These are phyloP conservation scores for Xanthia icteritia DNA, from an alignment of 2,888 invertebrate genomes.

Conservation along the genomic window DNA sequence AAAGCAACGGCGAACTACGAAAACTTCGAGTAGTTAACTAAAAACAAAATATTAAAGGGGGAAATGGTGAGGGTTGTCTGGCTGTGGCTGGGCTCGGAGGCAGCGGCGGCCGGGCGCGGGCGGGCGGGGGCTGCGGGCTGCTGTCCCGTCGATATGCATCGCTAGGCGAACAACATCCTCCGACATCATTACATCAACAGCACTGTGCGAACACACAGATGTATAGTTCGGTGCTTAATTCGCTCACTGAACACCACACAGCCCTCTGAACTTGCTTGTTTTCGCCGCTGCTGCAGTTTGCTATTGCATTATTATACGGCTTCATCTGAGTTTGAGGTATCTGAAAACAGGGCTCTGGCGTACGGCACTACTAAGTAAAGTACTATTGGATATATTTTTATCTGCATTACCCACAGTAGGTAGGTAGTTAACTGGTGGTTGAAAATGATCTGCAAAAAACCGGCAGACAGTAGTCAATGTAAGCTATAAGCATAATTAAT, in stretches of 20 bases:
- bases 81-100: conserved; percentile 24
- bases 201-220: conserved; percentile 51
- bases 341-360: conserved; percentile 7
- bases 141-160: conserved; percentile 73
- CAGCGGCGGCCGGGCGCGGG: conserved; percentile 3
- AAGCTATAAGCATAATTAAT: not conserved
- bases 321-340: conserved; percentile 38
- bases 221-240: conserved; percentile 58
- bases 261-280: conserved; percentile 54
- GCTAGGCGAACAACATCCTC: conserved; percentile 72
- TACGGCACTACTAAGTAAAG: not conserved
- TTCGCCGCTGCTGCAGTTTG: conserved; percentile 37
- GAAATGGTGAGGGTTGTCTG: conserved; percentile 31
- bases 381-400: not conserved
- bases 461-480: not conserved
- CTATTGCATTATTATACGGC: conserved; percentile 31
- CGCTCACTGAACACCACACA: conserved; percentile 63
- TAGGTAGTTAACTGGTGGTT: not conserved
- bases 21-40: conserved; percentile 31
- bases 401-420: not conserved
- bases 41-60: conserved; percentile 49
- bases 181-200: conserved; percentile 74
- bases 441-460: not conserved
- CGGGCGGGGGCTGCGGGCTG: conserved; percentile 13
- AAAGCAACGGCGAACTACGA: conserved; percentile 34